Evolutionary conservation across 37 sponge, comb jelly and placozoan genomes (phyloP), one percentile per base, ranked within the genome.

Genomic region (Agelas oroides): DNA sequence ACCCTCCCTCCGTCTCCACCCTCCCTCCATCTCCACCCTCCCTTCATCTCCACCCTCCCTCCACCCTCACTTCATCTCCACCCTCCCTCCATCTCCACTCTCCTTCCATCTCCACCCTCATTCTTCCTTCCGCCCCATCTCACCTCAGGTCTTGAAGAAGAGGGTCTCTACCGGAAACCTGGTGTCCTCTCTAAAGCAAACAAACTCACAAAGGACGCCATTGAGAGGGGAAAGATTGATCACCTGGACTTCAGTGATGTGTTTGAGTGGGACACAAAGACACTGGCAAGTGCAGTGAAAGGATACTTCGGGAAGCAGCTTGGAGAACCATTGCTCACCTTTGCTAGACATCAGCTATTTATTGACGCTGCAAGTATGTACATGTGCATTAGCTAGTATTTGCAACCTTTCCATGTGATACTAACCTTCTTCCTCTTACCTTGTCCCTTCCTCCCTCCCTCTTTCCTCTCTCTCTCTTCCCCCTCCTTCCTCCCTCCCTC

Each of bases 121-220:
- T 27, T 1, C 16, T n/a, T n/a, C n/a, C n/a, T n/a, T n/a, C n/a
- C n/a, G n/a, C n/a, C n/a, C n/a, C n/a, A n/a, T n/a, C n/a, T n/a
- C n/a, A n/a, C 46, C 27, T 46, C 38, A 92, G 97, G 94, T 15
- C 59, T 98, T 40, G 91, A 88, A 0, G 99, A 98, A 56, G 96
- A 98, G 27, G 99, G 99, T 16, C 57, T 98, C 30, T 98, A 98
- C 67, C 82, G 99, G 0, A 92, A 92, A 58, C 89, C 92, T 70
- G 99, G 99, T 0, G 77, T 93, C 41, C 81, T 89, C 70, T 60
- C 88, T 32, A 96, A 94, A 68, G 92, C 89, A 53, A 85, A 53
- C 53, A 92, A 91, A 64, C 81, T 94, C 20, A 63, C 79, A 53
- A 94, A 96, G 60, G 97, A 91, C 17, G 72, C 65, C 24, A 15